A percentile compares a stretch with the other conserved stretches of the same genome.
phyloP scores from a whole-genome alignment of 2,797 vertebrate species.

The Spinus olivaceus region DNA sequence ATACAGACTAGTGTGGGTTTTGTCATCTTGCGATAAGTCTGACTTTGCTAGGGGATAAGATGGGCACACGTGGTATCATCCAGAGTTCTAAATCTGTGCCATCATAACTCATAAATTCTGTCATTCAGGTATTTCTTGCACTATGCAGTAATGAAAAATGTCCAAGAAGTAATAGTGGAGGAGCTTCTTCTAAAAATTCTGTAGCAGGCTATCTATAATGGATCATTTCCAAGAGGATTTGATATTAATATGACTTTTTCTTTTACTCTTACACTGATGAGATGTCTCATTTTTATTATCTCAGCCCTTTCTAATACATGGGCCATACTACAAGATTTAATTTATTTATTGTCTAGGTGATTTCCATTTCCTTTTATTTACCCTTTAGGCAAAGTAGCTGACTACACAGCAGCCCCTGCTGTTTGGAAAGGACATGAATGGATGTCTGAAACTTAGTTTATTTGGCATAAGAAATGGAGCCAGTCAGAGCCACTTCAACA shows the following conservation, averaged over 20 bases:
- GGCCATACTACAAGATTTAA: neutral
- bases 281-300: slow-evolving; percentile 26
- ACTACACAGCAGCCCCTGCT: slow-evolving; percentile 36
- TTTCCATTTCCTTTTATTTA: slow-evolving; percentile 42
- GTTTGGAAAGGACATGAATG: neutral
- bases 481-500: neutral
- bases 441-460: neutral
- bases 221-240: slow-evolving; percentile 16
- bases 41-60: neutral
- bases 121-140: neutral
- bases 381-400: neutral
- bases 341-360: slow-evolving; percentile 42
- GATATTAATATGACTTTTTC: slow-evolving; percentile 30
- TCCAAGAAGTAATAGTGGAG: neutral
- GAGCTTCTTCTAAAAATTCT: slow-evolving; percentile 6
- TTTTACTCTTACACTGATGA: slow-evolving; percentile 33
- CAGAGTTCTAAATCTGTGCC: neutral
- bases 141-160: slow-evolving; percentile 1
- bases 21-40: neutral
- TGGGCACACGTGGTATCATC: neutral
- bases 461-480: neutral
- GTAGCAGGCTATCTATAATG: slow-evolving; percentile 19
- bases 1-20: neutral
- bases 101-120: neutral
- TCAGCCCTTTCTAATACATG: slow-evolving; percentile 20